Percentiles rank a stretch among this genome's conserved stretches.
Evolutionary conservation across 2,888 invertebrate species (phyloP).

Genomic region (Crocallis elinguaria): DNA sequence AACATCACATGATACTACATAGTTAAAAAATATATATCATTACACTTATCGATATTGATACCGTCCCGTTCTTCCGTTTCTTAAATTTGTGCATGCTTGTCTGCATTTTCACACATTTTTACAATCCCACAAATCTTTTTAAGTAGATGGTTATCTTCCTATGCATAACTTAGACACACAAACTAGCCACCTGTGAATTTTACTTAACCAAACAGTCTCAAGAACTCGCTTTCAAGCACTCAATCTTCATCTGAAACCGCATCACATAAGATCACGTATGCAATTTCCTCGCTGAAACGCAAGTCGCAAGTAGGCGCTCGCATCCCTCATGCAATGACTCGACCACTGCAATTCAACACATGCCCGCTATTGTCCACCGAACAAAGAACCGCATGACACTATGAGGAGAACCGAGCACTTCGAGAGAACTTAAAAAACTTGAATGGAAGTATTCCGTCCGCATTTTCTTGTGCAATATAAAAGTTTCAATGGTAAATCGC

Average conservation of each 20-base stretch:
- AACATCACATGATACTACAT: too few relatives aligned
- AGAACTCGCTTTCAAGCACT: neutral
- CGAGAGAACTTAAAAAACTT: slow-evolving; percentile 75
- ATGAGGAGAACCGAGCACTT: slow-evolving; percentile 69
- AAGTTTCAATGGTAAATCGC: slow-evolving; percentile 51
- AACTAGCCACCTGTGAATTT: neutral
- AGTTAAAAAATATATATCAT: too few relatives aligned
- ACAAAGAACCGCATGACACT: slow-evolving; percentile 73
- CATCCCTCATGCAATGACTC: slow-evolving; percentile 54
- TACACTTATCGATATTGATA: too few relatives aligned
- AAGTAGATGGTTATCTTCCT: neutral
- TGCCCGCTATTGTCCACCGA: slow-evolving; percentile 69
- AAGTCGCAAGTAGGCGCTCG: slow-evolving; percentile 28
- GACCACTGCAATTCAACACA: slow-evolving; percentile 73
- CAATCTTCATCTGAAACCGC: slow-evolving; percentile 1
- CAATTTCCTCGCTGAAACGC: slow-evolving; percentile 20
- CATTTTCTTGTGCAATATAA: slow-evolving; percentile 51
- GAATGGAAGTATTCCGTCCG: slow-evolving; percentile 71
- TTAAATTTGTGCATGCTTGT: too few relatives aligned
- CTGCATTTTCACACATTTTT: too few relatives aligned
- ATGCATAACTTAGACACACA: neutral
- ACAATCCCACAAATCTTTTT: neutral
- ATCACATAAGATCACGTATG: slow-evolving; percentile 26
- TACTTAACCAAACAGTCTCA: slow-evolving; percentile 9
- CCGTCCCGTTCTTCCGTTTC: too few relatives aligned